phyloP scores from a whole-genome alignment of 2,797 vertebrate genomes.

The Megaceryle alcyon region DNA sequence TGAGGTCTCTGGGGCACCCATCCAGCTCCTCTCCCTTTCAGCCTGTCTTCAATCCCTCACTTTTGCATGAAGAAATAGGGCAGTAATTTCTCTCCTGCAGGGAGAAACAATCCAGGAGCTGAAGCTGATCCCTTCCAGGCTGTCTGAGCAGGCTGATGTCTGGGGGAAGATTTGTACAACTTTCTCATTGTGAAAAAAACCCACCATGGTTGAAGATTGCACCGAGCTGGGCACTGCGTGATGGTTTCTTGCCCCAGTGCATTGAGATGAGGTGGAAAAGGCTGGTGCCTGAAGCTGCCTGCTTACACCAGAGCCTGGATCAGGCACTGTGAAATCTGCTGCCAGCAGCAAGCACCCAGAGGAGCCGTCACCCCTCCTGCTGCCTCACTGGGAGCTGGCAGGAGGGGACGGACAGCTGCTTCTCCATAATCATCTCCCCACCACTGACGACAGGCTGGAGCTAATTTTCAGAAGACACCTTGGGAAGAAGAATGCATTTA shows the following conservation, averaged over 20 bases:
- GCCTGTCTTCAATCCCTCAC: neutral
- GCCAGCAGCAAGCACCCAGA: slow-evolving; percentile 60
- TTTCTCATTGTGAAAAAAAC: neutral
- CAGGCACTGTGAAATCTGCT: neutral
- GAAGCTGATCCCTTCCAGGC: slow-evolving; percentile 22
- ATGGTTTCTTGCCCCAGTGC: neutral
- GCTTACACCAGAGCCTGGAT: neutral
- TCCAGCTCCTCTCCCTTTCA: slow-evolving; percentile 32
- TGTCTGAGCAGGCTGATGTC: neutral
- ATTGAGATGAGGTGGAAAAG: neutral
- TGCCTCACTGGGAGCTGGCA: slow-evolving; percentile 51
- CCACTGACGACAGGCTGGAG: slow-evolving; percentile 39
- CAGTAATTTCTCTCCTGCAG: slow-evolving; percentile 30
- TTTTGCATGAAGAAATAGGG: slow-evolving; percentile 37
- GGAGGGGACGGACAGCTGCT: slow-evolving; percentile 64
- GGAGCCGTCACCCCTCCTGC: slow-evolving; percentile 40
- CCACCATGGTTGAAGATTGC: fast-evolving
- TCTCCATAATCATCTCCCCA: slow-evolving; percentile 66
- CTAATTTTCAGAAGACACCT: slow-evolving; percentile 59
- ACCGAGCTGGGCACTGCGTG: neutral
- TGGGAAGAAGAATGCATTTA: slow-evolving; percentile 64
- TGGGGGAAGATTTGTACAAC: slow-evolving; percentile 10
- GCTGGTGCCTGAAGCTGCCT: neutral
- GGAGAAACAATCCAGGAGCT: slow-evolving; percentile 39
- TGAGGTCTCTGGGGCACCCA: neutral